Percentiles rank a stretch among this genome's conserved stretches.
Conservation (phyloP, 2,797 vertebrate species). For the Syncerus caffer region DNA sequence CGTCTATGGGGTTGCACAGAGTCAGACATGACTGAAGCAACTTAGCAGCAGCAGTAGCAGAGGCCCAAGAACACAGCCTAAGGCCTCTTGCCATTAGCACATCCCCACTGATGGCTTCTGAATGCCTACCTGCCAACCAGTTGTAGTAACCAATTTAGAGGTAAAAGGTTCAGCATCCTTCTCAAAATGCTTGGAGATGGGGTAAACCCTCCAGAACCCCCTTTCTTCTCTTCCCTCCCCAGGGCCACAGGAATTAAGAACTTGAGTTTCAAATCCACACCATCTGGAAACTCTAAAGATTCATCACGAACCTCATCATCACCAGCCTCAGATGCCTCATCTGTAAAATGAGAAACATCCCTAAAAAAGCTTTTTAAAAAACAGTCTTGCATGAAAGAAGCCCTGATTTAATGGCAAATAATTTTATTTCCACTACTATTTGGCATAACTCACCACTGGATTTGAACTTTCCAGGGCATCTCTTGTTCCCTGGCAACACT, state of each 20-base stretch:
- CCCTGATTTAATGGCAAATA: no score
- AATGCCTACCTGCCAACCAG: no score
- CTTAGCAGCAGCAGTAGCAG: not conserved
- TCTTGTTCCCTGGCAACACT: rapidly evolving
- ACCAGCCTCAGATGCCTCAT: not conserved
- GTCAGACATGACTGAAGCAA: no score
- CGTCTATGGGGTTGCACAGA: no score
- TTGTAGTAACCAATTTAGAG: not conserved
- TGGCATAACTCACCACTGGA: not conserved
- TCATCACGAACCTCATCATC: not conserved
- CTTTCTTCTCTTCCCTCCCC: not conserved
- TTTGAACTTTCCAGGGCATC: not conserved
- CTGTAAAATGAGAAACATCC: not conserved
- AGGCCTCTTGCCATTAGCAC: not conserved
- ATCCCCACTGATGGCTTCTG: rapidly evolving
- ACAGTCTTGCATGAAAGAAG: not conserved
- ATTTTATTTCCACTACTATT: not conserved
- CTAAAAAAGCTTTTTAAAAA: not conserved
- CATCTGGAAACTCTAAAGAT: not conserved
- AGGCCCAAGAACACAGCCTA: not conserved
- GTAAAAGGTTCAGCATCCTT: not conserved
- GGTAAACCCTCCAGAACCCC: not conserved
- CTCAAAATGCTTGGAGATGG: not conserved
- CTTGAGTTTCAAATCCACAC: not conserved
- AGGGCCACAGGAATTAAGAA: not conserved